Base-by-base conservation (phyloP, 2,113 vertebrate species). In the Taxidea taxus region DNA sequence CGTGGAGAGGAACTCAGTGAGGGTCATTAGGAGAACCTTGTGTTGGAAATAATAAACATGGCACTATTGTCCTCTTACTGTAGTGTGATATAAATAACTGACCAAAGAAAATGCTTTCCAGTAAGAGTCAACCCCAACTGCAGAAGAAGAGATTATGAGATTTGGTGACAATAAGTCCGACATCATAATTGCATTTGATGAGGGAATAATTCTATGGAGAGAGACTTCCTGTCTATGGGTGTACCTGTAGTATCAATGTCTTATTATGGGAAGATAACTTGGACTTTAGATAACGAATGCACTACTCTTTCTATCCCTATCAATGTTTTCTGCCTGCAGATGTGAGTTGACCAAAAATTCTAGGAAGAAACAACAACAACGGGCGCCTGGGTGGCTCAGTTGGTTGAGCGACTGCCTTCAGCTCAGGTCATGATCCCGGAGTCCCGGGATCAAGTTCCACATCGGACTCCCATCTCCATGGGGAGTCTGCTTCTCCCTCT, bases 1-100 rank as follows among this genome's bases (percentile, higher is more conserved):
- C 1, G 0, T 6, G 9, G 21, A 62, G 13, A n/a, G 34, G 27
- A 12, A 2, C 42, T 60, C 60, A 13, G 34, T 3, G 42, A 4
- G 7, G 18, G 4, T 44, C 29, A 23, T 23, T 2, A 21, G 29
- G 54, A 44, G 15, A 77, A 23, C 1, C 31, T 12, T 9, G 9
- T 21, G 4, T 34, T 60, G 25, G 7, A 68, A 83, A 80, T 27
- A 70, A 8, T 18, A 78, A 51, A 88, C 39, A 31, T 29, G 6
- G 4, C 21, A 34, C 42, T 31, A 2, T 11, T n/a, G 6, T n/a
- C 14, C 7, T 37, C 49, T 56, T 62, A 6, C 62, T 39, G 77
- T 9, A 51, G 34, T 7, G 23, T 44, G 14, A 54, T 49, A 6
- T 70, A 80, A 93, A 72, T 34, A 56, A 49, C 5, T 64, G 20